Evolutionary conservation across 2,797 vertebrate species (phyloP).

Genomic region (Cyclopterus lumpus): DNA sequence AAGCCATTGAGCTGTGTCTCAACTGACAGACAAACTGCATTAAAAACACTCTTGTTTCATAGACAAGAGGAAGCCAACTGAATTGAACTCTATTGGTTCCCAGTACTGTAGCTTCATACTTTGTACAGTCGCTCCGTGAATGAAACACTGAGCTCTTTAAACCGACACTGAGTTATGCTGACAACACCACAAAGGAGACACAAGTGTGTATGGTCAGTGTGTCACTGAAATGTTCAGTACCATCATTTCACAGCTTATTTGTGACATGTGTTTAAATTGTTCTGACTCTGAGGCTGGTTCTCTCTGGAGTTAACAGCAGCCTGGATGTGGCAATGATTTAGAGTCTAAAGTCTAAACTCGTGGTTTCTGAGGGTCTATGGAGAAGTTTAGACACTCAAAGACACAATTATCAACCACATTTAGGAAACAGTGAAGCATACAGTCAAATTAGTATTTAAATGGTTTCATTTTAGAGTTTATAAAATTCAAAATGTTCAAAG

Average conservation of each 20-base stretch:
- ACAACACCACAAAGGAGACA: conserved; percentile 18
- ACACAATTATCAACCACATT: neutral
- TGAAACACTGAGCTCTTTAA: conserved; percentile 46
- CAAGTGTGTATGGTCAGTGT: conserved; percentile 7
- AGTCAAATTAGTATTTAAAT: conserved; percentile 5
- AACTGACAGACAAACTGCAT: conserved; percentile 36
- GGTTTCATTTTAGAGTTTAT: neutral
- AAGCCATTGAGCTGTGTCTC: conserved; percentile 53
- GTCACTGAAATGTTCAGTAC: conserved; percentile 2
- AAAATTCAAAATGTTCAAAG: neutral
- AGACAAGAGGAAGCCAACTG: conserved; percentile 49
- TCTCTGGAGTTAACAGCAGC: neutral
- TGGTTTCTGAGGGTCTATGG: neutral
- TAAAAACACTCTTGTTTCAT: conserved; percentile 49
- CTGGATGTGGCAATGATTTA: neutral
- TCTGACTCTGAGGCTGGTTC: neutral
- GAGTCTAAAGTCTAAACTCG: neutral
- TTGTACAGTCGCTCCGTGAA: conserved; percentile 22
- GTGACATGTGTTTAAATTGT: conserved; percentile 6
- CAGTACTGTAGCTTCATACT: conserved; percentile 31
- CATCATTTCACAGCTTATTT: conserved; percentile 1
- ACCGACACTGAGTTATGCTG: conserved; percentile 35
- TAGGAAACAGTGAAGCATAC: neutral
- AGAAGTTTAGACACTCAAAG: neutral
- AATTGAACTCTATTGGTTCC: conserved; percentile 59